Base-by-base conservation (phyloP, 2,888 invertebrate species). In the Clunio marinus region DNA sequence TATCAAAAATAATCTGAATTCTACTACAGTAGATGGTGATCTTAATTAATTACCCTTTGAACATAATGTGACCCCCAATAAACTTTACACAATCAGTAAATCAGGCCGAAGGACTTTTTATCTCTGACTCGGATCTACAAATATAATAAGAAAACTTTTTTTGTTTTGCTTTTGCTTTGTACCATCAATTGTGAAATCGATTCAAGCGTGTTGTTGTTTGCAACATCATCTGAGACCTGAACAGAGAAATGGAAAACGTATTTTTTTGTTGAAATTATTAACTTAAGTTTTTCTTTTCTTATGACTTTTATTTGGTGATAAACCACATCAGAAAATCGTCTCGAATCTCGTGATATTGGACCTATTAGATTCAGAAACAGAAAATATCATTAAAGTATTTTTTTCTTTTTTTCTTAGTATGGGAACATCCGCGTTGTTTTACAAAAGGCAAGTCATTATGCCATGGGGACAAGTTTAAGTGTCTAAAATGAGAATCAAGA, bases 401-500 rank as follows among this genome's bases (percentile, higher is more conserved):
- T 32, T 4, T 32, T 32, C 10, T 7, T 7, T 32, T 4, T 32
- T 10, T 32, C 32, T 32, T 7, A 7, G 32, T 32, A 32, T 32
- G 10, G 32, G 32, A 32, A 32, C 32, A 32, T 32, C n/a, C n/a
- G n/a, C n/a, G n/a, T n/a, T n/a, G n/a, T n/a, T n/a, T n/a, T n/a
- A n/a, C n/a, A n/a, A n/a, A n/a, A n/a, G n/a, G n/a, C n/a, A n/a
- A n/a, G n/a, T 32, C 10, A 7, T 32, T 10, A 32, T 4, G 4
- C 32, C 4, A 32, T 32, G 5, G 4, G 10, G 10, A 10, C 32
- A 10, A 32, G 32, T 32, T 32, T 7, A 32, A 13, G 22, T 15
- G 66, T 66, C 66, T 66, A 66, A 55, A 66, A 66, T 63, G 32
- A 60, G 37, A 60, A 57, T 57, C 27, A 57, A 57, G 57, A 57